Base-by-base conservation (phyloP, 2,113 vertebrate genomes). In the Perca flavescens region DNA sequence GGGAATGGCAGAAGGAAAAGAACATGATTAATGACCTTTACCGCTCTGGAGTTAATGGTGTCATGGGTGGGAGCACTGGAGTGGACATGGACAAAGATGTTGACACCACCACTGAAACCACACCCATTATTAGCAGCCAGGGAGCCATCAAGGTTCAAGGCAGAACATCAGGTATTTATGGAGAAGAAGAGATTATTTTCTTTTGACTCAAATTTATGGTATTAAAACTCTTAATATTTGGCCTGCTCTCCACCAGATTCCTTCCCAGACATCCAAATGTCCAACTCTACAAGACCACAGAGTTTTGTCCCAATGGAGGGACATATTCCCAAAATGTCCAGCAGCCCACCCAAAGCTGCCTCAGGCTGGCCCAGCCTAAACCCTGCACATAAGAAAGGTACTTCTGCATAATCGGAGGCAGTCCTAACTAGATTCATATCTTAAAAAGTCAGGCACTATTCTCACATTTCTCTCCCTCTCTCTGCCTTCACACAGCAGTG, bases 1-100 rank as follows among this genome's bases (percentile, higher is more conserved):
- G 96, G 90, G 96, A 97, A 40, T 96, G 97, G 96, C 96, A 97
- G 89, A 98, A 96, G 80, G 97, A 98, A 90, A 99, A 97, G 94
- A 95, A 94, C 73, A 77, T 95, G 73, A 96, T 92, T 68, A 97
- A 97, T 87, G 97, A 98, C 86, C 92, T 96, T 63, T 97, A 96
- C 89, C 95, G 95, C 86, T 80, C 90, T 17, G 95, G 94, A 78
- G 95, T 95, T 28, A 87, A 86, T 49, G 94, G 92, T 73, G 95
- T 95, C 62, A 62, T 96, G 86, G 96, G 95, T 9, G 92, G 85
- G 34, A 86, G 79, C 83, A 84, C 77, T 5, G 89, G 77, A 22
- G 88, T 74, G 21, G 96, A 98, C 74, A 86, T 96, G 69, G 97
- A 98, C 93, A 99, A 99, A 94, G 97, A 98, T 4, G 92, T 95